phyloP scores from a whole-genome alignment of 2,888 invertebrate species.

The Tryphoninae sp. region DNA sequence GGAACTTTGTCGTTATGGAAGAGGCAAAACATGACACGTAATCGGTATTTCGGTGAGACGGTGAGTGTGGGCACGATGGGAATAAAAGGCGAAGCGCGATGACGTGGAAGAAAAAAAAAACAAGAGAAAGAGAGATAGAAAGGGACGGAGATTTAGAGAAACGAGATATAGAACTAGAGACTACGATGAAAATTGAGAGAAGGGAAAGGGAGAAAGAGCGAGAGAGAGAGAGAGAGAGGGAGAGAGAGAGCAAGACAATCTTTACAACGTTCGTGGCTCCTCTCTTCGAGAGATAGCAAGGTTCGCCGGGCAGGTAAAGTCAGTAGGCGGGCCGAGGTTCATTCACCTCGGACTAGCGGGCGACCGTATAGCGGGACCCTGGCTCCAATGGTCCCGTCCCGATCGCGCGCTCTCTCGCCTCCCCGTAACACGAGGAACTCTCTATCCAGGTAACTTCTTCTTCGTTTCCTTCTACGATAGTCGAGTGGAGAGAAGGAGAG shows the following conservation, averaged over 20 bases:
- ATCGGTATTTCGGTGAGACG: conserved; percentile 53
- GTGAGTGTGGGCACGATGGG: conserved; percentile 27
- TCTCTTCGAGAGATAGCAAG: conserved; percentile 67
- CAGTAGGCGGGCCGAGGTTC: conserved; percentile 80
- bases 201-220: conserved; percentile 39
- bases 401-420: conserved; percentile 31
- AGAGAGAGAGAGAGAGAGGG: conserved; percentile 37
- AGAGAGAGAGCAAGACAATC: conserved; percentile 39
- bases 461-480: background rate
- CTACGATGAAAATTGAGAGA: conserved; percentile 40
- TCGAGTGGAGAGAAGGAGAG: too few species aligned
- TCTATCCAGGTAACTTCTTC: conserved; percentile 33
- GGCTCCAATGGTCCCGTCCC: conserved; percentile 78
- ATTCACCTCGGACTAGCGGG: conserved; percentile 80
- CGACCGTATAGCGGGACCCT: conserved; percentile 81
- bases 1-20: conserved; percentile 45
- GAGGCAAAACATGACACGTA: conserved; percentile 44
- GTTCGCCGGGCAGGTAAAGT: conserved; percentile 77
- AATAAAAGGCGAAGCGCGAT: conserved; percentile 22
- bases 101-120: conserved; percentile 24
- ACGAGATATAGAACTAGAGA: background rate
- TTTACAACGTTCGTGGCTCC: conserved; percentile 44
- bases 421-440: conserved; percentile 35
- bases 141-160: conserved; percentile 16
- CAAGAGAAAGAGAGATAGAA: conserved; percentile 23